Evolutionary conservation across 2,113 vertebrate genomes (phyloP).

Genomic region (Podilymbus podiceps): DNA sequence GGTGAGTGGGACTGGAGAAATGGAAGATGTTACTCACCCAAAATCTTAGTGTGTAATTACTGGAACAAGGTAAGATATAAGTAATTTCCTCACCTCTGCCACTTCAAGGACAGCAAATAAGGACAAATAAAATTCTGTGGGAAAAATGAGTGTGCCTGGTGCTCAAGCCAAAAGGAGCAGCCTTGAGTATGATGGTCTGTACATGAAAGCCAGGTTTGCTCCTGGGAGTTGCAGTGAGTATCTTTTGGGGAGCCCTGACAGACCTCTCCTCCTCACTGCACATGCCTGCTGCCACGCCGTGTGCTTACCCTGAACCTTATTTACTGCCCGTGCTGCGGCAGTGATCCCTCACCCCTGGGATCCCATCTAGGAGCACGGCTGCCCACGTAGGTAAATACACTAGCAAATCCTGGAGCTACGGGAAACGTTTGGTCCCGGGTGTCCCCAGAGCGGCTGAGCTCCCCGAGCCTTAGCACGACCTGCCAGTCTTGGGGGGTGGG

Average conservation of each 20-base stretch:
- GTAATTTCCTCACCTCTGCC: not conserved
- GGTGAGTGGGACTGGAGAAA: not conserved
- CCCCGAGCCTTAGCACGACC: rapidly evolving
- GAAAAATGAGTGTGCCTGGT: not conserved
- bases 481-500: not conserved
- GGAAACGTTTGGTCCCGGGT: rapidly evolving
- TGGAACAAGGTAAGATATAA: not conserved
- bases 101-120: not conserved
- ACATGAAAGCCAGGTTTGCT: rapidly evolving
- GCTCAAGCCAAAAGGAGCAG: not conserved
- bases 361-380: rapidly evolving
- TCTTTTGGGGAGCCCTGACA: not conserved
- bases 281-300: rapidly evolving
- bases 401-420: not conserved
- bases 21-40: not conserved
- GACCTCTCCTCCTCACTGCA: not conserved
- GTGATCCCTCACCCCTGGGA: not conserved
- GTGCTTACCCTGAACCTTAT: not conserved
- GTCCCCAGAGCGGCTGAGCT: not conserved
- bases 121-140: not conserved
- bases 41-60: not conserved
- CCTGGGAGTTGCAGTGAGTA: rapidly evolving
- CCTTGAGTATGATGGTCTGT: not conserved
- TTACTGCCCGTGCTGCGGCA: not conserved
- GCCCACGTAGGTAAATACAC: not conserved